Evolutionary conservation across 1,140 invertebrate species (phyloP).

Genomic region (Drosophila gunungcola): DNA sequence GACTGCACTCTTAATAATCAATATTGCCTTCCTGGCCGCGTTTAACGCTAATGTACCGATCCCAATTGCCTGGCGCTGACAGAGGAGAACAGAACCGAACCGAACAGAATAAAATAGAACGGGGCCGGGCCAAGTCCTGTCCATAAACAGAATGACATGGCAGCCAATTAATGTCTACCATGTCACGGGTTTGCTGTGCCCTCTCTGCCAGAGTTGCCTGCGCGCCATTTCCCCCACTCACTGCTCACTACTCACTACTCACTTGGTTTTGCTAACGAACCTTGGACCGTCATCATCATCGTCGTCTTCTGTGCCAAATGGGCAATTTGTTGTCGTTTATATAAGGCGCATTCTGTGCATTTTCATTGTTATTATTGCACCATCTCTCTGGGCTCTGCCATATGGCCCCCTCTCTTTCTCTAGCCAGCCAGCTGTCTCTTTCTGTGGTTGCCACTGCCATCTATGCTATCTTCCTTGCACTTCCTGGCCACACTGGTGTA

Average conservation of each 20-base stretch:
- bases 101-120: slow-evolving; percentile 4
- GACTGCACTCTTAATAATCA: slow-evolving; percentile 56
- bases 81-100: slow-evolving; percentile 8
- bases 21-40: slow-evolving; percentile 34
- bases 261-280: slow-evolving; percentile 19
- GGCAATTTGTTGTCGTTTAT: slow-evolving; percentile 79
- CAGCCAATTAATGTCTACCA: slow-evolving; percentile 79
- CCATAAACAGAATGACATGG: slow-evolving; percentile 80
- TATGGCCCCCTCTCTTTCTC: slow-evolving; percentile 9
- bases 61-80: slow-evolving; percentile 70
- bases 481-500: slow-evolving; percentile 54
- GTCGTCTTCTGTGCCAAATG: slow-evolving; percentile 78
- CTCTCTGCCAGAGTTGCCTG: slow-evolving; percentile 6
- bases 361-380: slow-evolving; percentile 81
- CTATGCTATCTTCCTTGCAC: slow-evolving; percentile 22
- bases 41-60: slow-evolving; percentile 48
- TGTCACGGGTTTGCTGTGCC: slow-evolving; percentile 47
- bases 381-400: slow-evolving; percentile 15
- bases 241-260: not conserved
- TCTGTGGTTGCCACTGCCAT: slow-evolving; percentile 6
- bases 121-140: slow-evolving; percentile 27
- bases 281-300: slow-evolving; percentile 50
- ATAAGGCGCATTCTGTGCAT: slow-evolving; percentile 79
- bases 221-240: slow-evolving; percentile 1
- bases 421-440: slow-evolving; percentile 6